Evolutionary conservation across 2,888 invertebrate genomes (phyloP).

Genomic region (Volucella zonaria): DNA sequence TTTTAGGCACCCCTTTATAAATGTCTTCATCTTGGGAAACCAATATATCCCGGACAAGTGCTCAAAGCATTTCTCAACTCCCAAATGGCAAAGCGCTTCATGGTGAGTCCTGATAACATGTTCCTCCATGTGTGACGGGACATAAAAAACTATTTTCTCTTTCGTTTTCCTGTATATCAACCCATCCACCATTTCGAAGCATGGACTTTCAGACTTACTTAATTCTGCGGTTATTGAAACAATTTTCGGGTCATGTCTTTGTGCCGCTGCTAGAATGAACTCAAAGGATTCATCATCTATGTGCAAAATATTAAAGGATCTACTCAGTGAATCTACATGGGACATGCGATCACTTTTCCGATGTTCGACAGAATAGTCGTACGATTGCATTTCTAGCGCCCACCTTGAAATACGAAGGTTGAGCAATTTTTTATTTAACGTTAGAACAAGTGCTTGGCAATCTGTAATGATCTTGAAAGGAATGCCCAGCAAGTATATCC

Average conservation of each 20-base stretch:
- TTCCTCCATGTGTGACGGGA: slow-evolving; percentile 70
- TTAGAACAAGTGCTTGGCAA: slow-evolving; percentile 74
- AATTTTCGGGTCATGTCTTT: slow-evolving; percentile 71
- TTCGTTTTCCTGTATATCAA: slow-evolving; percentile 41
- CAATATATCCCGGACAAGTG: slow-evolving; percentile 75
- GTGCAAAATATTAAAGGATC: slow-evolving; percentile 54
- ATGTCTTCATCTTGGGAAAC: slow-evolving; percentile 76
- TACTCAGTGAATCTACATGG: slow-evolving; percentile 77
- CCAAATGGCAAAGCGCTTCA: slow-evolving; percentile 76
- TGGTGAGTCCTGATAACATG: slow-evolving; percentile 71
- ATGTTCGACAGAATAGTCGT: slow-evolving; percentile 73
- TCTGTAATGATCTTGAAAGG: slow-evolving; percentile 76
- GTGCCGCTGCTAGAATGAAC: slow-evolving; percentile 52
- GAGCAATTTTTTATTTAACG: slow-evolving; percentile 72
- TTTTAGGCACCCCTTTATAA: slow-evolving; percentile 44
- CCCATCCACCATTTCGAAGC: slow-evolving; percentile 36
- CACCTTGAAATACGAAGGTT: slow-evolving; percentile 71
- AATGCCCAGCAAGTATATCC: slow-evolving; percentile 69
- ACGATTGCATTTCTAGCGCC: slow-evolving; percentile 73
- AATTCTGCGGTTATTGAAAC: slow-evolving; percentile 65
- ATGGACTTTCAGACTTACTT: slow-evolving; percentile 50
- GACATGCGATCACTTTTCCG: slow-evolving; percentile 74
- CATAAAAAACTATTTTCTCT: slow-evolving; percentile 40
- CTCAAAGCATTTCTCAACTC: slow-evolving; percentile 75
- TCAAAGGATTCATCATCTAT: slow-evolving; percentile 46